Conservation (phyloP, 2,888 invertebrate genomes). For the Alcis repandata region DNA sequence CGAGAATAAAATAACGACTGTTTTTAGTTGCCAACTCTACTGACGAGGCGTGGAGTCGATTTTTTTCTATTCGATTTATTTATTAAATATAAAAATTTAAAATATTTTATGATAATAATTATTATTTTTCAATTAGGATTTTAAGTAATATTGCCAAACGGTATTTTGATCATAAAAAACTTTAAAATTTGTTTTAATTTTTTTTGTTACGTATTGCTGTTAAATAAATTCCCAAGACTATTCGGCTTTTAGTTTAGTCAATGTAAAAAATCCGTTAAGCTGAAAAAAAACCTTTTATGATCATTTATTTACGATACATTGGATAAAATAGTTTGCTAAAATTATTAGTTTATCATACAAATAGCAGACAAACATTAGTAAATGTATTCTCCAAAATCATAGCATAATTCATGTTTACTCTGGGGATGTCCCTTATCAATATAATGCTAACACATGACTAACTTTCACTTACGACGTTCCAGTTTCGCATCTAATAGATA, state of each 20-base stretch:
- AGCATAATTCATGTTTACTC: slow-evolving; percentile 53
- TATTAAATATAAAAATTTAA: too few species aligned
- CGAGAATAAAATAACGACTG: slow-evolving; percentile 6
- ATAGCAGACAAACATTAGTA: slow-evolving; percentile 42
- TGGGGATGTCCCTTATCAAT: slow-evolving; percentile 60
- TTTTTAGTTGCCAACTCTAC: background rate
- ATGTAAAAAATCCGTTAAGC: too few species aligned
- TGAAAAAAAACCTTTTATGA: too few species aligned
- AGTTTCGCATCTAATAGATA: slow-evolving; percentile 10
- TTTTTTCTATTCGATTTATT: too few species aligned
- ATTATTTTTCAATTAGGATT: too few species aligned
- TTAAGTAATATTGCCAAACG: too few species aligned
- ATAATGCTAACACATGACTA: slow-evolving; percentile 50
- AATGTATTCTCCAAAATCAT: slow-evolving; percentile 54
- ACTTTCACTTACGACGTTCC: slow-evolving; percentile 49
- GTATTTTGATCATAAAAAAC: too few species aligned
- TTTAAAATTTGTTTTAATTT: too few species aligned
- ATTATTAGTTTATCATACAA: slow-evolving; percentile 12
- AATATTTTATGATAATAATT: too few species aligned
- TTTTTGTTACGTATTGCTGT: too few species aligned
- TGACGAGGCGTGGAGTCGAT: background rate
- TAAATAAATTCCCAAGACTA: too few species aligned
- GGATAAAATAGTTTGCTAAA: background rate
- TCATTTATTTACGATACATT: background rate
- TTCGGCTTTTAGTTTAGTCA: too few species aligned